These are phyloP conservation scores for Corythaeola cristata DNA, from an alignment of 2,113 vertebrate species.

Conservation along the genomic window DNA sequence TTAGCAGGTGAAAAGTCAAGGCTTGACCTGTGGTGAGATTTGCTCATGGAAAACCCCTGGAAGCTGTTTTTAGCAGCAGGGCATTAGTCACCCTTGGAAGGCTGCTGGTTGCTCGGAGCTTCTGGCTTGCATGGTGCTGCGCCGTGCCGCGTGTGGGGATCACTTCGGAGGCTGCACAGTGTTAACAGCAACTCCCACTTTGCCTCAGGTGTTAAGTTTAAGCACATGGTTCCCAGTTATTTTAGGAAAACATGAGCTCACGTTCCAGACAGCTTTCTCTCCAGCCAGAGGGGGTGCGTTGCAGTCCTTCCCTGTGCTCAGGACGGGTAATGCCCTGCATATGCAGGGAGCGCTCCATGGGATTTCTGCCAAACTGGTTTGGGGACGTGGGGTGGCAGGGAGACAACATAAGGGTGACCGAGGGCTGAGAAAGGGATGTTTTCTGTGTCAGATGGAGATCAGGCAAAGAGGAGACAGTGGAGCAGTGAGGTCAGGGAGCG, in stretches of 20 bases:
- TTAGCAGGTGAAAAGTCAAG: conserved; percentile 37
- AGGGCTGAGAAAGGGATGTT: background rate
- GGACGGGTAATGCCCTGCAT: background rate
- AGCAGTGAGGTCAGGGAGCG: background rate
- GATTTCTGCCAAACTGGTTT: background rate
- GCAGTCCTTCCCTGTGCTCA: background rate
- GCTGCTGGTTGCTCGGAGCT: background rate
- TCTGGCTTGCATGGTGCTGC: background rate
- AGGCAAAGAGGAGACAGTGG: background rate
- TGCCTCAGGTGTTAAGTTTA: conserved; percentile 64
- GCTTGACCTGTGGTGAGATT: background rate
- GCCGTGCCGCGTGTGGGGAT: background rate
- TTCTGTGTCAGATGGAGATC: background rate
- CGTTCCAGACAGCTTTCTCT: background rate
- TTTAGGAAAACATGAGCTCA: conserved; percentile 64
- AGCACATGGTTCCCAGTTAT: conserved; percentile 27
- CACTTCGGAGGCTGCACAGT: conserved; percentile 25
- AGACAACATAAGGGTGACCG: background rate
- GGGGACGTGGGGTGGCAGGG: fast-evolving
- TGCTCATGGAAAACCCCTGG: conserved; percentile 61
- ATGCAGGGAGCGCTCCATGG: background rate
- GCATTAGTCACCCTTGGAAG: conserved; percentile 59
- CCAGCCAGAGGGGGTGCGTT: background rate
- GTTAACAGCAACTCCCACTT: conserved; percentile 14
- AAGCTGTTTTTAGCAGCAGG: conserved; percentile 59